Percentiles rank a stretch among this genome's conserved stretches.
phyloP scores from a whole-genome alignment of 1,140 invertebrate genomes.

The Drosophila orena region DNA sequence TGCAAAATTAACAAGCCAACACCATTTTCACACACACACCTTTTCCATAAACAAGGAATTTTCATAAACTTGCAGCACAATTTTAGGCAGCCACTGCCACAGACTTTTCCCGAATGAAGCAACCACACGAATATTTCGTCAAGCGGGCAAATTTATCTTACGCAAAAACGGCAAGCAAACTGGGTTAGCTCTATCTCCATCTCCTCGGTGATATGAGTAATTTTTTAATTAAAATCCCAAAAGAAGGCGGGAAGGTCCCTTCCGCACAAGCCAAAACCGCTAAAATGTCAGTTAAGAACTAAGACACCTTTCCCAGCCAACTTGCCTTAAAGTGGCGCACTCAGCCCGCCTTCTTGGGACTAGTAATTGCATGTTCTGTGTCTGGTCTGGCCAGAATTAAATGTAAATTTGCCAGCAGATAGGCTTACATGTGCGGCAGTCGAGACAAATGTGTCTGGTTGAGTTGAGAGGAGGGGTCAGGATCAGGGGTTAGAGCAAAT shows the following conservation, averaged over 20 bases:
- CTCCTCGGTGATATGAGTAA: slow-evolving; percentile 57
- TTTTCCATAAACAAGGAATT: slow-evolving; percentile 71
- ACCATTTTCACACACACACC: slow-evolving; percentile 55
- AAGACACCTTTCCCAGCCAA: slow-evolving; percentile 17
- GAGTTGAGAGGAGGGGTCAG: neutral
- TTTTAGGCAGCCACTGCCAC: slow-evolving; percentile 38
- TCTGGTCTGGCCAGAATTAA: slow-evolving; percentile 42
- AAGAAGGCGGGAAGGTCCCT: slow-evolving; percentile 9
- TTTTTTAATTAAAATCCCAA: slow-evolving; percentile 78
- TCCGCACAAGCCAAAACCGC: slow-evolving; percentile 40
- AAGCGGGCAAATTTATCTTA: slow-evolving; percentile 72
- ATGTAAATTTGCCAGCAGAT: slow-evolving; percentile 29
- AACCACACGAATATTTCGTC: slow-evolving; percentile 79
- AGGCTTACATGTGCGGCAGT: neutral
- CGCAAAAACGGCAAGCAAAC: neutral
- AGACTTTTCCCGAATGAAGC: slow-evolving; percentile 14
- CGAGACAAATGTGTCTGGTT: neutral
- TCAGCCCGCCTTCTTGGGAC: neutral
- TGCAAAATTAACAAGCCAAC: slow-evolving; percentile 79
- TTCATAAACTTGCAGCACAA: slow-evolving; percentile 77
- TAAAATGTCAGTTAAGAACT: slow-evolving; percentile 42
- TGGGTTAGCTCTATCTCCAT: slow-evolving; percentile 3
- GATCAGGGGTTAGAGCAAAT: neutral
- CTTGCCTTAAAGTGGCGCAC: slow-evolving; percentile 9
- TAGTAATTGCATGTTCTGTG: slow-evolving; percentile 38